Base-by-base conservation (phyloP, 2,113 vertebrate species). In the Pogonocichla stellata region DNA sequence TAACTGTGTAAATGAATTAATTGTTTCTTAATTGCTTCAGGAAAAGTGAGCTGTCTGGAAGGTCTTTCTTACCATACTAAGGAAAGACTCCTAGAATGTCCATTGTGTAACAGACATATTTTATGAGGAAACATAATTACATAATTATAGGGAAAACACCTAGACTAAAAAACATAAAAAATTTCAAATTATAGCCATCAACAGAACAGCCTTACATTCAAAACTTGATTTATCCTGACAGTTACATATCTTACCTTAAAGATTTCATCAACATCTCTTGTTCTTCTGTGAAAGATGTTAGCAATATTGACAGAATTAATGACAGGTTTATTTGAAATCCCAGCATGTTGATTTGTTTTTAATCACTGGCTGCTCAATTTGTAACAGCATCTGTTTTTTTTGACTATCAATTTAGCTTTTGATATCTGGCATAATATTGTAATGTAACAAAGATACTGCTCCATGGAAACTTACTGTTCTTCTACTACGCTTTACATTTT, bases 201-300 rank as follows among this genome's bases (percentile, higher is more conserved):
- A 9, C 14, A 80, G 61, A 74, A 50, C 19, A 47, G 7, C 47
- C 45, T 74, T 71, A 72, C 43, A 56, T 66, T 91, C 19, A 67
- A 92, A 79, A 81, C 20, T 70, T 95, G 58, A 80, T 95, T 82
- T 89, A 94, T 50, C 45, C 86, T 93, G 72, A 67, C 69, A 88
- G 33, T 40, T 80, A 50, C 25, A 88, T 29, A 18, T 86, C 95
- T 96, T 96, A 97, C 96, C 92, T 97, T 93, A 70, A 86, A 85
- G 70, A 70, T n/a, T 88, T 87, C 94, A 91, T 67, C 77, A 90
- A 86, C 38, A 90, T 40, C 74, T 89, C 90, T 62, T 94, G 79
- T 19, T 93, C 82, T 93, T 94, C 93, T 72, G 91, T 72, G 79
- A 80, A 92, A 80, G 69, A 87, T 0, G 45, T 69, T 93, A 86